Percentiles rank a stretch among this genome's conserved stretches.
These are phyloP conservation scores for Protaetia brevitarsis DNA, from an alignment of 1,140 invertebrate genomes.

Conservation along the genomic window DNA sequence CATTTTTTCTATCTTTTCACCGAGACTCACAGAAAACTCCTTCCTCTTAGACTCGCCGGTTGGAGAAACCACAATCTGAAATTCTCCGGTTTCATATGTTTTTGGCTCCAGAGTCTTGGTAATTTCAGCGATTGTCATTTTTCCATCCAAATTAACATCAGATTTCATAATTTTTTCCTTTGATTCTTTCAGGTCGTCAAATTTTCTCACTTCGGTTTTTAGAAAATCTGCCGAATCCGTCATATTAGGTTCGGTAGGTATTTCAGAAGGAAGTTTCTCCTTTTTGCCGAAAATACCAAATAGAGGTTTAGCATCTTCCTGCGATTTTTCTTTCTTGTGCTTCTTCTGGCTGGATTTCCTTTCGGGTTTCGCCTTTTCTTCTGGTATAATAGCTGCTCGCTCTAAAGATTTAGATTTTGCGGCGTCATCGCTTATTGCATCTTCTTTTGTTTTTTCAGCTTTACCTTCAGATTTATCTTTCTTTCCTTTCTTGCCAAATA, in stretches of 20 bases:
- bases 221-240: conserved; percentile 28
- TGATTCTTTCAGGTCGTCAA: conserved; percentile 21
- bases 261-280: conserved; percentile 20
- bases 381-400: neutral
- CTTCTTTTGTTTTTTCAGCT: neutral
- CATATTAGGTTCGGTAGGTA: conserved; percentile 11
- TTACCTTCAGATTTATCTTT: conserved; percentile 1
- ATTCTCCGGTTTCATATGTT: conserved; percentile 41
- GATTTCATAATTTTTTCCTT: conserved; percentile 25
- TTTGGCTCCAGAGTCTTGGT: conserved; percentile 34
- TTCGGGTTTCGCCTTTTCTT: neutral
- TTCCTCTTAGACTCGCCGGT: conserved; percentile 38
- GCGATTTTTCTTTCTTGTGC: conserved; percentile 4
- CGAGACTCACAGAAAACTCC: conserved; percentile 25
- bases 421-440: neutral
- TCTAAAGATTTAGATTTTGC: neutral
- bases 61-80: conserved; percentile 39
- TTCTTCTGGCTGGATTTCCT: conserved; percentile 5
- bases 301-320: neutral
- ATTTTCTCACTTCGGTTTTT: conserved; percentile 34
- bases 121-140: conserved; percentile 21
- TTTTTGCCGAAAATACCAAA: conserved; percentile 28
- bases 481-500: conserved; percentile 22
- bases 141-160: conserved; percentile 1
- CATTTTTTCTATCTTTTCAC: conserved; percentile 2